Conservation (phyloP, 2,797 vertebrate genomes). For the Pipistrellus pygmaeus region DNA sequence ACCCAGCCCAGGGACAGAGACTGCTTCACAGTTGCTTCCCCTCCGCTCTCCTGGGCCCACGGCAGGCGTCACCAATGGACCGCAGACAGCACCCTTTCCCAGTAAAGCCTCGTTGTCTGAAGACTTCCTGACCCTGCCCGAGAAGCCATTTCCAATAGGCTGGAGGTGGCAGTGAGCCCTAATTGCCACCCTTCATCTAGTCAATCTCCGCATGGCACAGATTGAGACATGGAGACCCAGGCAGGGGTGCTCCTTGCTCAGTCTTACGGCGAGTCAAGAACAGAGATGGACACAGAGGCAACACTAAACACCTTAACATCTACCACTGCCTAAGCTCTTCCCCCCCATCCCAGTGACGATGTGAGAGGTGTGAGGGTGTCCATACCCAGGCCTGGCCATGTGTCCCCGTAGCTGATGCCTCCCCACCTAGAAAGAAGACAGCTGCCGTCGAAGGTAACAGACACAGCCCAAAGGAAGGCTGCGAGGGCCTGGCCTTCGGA, state of each 20-base stretch:
- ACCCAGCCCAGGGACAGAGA: neutral
- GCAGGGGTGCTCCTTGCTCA: neutral
- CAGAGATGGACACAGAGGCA: neutral
- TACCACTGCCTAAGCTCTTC: too few species aligned
- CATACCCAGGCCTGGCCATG: neutral
- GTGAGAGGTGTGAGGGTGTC: neutral
- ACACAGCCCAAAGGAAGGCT: neutral
- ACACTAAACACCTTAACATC: neutral
- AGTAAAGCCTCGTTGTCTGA: neutral
- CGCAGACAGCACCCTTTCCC: neutral
- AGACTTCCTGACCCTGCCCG: neutral
- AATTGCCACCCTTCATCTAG: neutral
- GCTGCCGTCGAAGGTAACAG: neutral
- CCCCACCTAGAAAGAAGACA: neutral
- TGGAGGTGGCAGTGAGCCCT: neutral
- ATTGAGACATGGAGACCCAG: neutral
- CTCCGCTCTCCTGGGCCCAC: neutral
- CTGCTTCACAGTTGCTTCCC: neutral
- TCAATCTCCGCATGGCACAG: neutral
- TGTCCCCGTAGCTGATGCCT: neutral
- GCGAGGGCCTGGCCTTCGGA: neutral
- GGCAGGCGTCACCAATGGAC: neutral
- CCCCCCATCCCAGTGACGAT: neutral
- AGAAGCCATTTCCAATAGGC: neutral
- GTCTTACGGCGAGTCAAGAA: neutral